Percentiles rank a stretch among this genome's conserved stretches.
Conservation (phyloP, 2,888 invertebrate species). For the Callyntrura guangdongensis region DNA sequence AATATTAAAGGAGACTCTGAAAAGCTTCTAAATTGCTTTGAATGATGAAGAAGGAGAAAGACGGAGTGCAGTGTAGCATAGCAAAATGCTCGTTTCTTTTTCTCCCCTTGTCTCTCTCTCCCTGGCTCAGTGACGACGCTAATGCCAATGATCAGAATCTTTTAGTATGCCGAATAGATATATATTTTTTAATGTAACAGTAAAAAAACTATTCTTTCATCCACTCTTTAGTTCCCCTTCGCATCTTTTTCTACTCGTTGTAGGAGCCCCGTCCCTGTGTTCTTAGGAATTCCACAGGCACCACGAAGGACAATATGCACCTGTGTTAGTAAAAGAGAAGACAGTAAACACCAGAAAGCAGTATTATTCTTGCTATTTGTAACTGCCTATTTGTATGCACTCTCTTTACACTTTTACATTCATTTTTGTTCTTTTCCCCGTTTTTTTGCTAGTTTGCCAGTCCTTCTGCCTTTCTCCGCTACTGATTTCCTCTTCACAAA, state of each 20-base stretch:
- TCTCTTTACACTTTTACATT: slow-evolving; percentile 22
- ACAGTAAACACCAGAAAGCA: no score
- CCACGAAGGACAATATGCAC: slow-evolving; percentile 14
- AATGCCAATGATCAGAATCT: slow-evolving; percentile 70
- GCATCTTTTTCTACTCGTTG: not conserved
- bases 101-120: slow-evolving; percentile 5
- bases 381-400: not conserved
- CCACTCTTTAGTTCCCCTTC: slow-evolving; percentile 14
- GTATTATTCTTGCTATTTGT: no score
- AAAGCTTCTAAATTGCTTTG: slow-evolving; percentile 73
- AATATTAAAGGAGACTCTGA: slow-evolving; percentile 70
- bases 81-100: slow-evolving; percentile 40
- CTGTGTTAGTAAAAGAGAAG: no score
- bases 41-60: slow-evolving; percentile 49
- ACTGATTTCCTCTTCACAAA: slow-evolving; percentile 6
- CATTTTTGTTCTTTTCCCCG: slow-evolving; percentile 15
- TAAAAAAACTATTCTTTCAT: slow-evolving; percentile 12
- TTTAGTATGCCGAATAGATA: slow-evolving; percentile 7
- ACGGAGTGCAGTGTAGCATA: slow-evolving; percentile 61
- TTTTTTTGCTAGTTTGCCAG: not conserved
- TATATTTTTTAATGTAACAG: not conserved
- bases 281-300: not conserved
- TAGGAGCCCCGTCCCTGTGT: slow-evolving; percentile 4
- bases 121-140: slow-evolving; percentile 29
- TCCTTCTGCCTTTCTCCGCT: not conserved